Evolutionary conservation across 2,797 vertebrate genomes (phyloP).

Genomic region (Phrynocephalus guinanensis): DNA sequence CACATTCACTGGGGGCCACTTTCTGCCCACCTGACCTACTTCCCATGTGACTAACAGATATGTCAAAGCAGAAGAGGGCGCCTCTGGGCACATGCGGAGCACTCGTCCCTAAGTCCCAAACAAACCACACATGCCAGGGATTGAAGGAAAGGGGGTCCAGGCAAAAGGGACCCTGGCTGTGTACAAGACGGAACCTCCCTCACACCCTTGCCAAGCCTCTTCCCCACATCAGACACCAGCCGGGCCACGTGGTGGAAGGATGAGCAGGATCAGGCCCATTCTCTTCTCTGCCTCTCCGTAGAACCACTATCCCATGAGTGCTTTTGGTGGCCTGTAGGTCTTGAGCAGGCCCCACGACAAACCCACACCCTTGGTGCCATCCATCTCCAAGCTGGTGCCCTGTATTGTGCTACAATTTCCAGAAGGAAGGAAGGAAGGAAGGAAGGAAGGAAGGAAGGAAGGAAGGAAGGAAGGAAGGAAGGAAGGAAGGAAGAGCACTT

Average conservation of each 20-base stretch:
- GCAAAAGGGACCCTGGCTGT: neutral
- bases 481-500: neutral
- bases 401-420: too few species aligned
- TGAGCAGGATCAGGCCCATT: too few species aligned
- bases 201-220: too few species aligned
- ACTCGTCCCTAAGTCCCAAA: too few species aligned
- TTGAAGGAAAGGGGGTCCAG: too few species aligned
- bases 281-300: too few species aligned
- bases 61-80: neutral
- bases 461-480: neutral
- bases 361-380: neutral
- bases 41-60: neutral
- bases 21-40: neutral
- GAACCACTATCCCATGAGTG: too few species aligned
- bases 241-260: too few species aligned
- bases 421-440: neutral
- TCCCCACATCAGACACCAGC: too few species aligned
- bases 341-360: neutral
- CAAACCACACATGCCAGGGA: too few species aligned
- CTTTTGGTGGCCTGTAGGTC: neutral
- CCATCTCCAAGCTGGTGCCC: neutral
- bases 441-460: too few species aligned
- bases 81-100: neutral
- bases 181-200: neutral
- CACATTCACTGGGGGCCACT: neutral